Evolutionary conservation across 2,797 vertebrate species (phyloP).

Genomic region (Tarsius wallacei): DNA sequence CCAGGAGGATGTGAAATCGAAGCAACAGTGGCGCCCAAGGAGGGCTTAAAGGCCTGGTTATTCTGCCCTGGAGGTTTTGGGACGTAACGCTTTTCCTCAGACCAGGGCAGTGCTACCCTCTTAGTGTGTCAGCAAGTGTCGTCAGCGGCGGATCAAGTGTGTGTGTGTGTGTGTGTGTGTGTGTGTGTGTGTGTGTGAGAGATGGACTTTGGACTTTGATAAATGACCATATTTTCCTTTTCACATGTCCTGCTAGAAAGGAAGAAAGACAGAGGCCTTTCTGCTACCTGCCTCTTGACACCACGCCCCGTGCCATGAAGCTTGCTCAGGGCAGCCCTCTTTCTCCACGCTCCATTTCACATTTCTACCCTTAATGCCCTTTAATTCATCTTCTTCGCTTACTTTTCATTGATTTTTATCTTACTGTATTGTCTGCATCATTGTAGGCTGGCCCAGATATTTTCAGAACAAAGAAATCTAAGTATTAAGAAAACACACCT

Average conservation of each 20-base stretch:
- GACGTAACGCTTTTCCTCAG: neutral
- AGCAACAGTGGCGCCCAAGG: neutral
- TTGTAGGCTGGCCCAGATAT: neutral
- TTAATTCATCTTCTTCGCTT: neutral
- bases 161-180: neutral
- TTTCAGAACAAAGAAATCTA: neutral
- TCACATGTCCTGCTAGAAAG: neutral
- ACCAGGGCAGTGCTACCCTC: neutral
- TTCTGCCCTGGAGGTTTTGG: neutral
- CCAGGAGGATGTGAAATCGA: neutral
- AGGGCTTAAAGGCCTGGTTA: neutral
- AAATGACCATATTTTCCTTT: neutral
- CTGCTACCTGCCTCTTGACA: neutral
- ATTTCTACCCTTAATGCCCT: neutral
- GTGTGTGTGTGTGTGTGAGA: neutral
- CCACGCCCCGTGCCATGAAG: too few species aligned
- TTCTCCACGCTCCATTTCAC: neutral
- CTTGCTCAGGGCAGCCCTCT: accelerated
- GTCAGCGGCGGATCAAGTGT: neutral
- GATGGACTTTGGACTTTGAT: neutral
- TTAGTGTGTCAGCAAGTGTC: neutral
- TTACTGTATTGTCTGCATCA: neutral
- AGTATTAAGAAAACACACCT: neutral
- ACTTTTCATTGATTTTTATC: neutral
- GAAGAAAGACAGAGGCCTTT: too few species aligned